Evolutionary conservation across 2,113 vertebrate species (phyloP).

Genomic region (Charadrius vociferus): DNA sequence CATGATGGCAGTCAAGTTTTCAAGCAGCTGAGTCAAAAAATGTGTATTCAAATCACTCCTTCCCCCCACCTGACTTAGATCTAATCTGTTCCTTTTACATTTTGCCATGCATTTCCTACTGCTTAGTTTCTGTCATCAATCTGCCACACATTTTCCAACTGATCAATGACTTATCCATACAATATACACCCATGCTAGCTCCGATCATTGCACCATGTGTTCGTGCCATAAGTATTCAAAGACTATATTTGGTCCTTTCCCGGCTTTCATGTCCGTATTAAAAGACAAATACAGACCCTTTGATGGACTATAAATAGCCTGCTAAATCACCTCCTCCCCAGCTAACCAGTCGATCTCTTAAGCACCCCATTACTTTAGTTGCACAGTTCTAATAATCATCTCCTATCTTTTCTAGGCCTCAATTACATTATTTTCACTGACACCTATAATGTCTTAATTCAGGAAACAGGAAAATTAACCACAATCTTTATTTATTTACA

Average conservation of each 20-base stretch:
- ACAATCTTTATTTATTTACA: constrained; percentile 45
- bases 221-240: background rate
- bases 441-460: constrained; percentile 23
- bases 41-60: background rate
- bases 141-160: background rate
- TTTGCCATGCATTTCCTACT: background rate
- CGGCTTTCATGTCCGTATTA: background rate
- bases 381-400: background rate
- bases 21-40: too few species aligned
- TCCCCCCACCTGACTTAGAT: background rate
- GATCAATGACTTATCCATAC: background rate
- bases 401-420: background rate
- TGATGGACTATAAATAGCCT: background rate
- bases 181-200: background rate
- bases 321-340: background rate
- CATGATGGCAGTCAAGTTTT: too few species aligned
- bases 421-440: background rate
- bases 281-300: background rate
- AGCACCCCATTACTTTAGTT: background rate
- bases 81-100: background rate
- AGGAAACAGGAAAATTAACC: constrained; percentile 42
- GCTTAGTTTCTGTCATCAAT: background rate
- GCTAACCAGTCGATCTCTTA: background rate
- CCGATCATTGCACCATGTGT: background rate
- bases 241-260: background rate